phyloP scores from a whole-genome alignment of 2,888 invertebrate genomes.

The Ectropis crepuscularia region DNA sequence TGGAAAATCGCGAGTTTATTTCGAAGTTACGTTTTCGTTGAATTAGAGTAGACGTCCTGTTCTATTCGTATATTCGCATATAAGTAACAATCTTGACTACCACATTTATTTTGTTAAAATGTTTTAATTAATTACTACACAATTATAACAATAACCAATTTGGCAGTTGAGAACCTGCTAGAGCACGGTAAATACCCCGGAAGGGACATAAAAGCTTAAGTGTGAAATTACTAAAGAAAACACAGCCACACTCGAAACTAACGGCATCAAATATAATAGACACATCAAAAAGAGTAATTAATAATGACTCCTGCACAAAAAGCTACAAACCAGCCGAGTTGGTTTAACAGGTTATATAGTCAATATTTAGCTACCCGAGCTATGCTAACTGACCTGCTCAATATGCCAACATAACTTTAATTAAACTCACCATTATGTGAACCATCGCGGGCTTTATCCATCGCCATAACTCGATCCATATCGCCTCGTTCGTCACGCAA shows the following conservation, averaged over 20 bases:
- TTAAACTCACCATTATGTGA: constrained; percentile 92
- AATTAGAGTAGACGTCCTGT: no score
- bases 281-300: constrained; percentile 9
- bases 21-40: no score
- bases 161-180: no score
- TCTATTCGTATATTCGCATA: no score
- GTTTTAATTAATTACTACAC: no score
- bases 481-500: constrained; percentile 95
- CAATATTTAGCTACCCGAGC: constrained; percentile 26
- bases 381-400: constrained; percentile 30
- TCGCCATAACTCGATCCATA: constrained; percentile 91
- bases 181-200: no score
- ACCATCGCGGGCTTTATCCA: constrained; percentile 94
- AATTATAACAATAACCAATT: no score
- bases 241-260: neutral
- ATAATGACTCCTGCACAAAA: constrained; percentile 2
- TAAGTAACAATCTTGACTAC: no score
- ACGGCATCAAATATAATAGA: constrained; percentile 7
- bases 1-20: no score
- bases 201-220: neutral
- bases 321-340: constrained; percentile 9
- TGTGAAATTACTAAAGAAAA: neutral
- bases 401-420: constrained; percentile 43
- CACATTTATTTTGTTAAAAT: no score
- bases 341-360: constrained; percentile 23